Evolutionary conservation across 2,888 invertebrate genomes (phyloP).

Genomic region (Heteromyza rotundicornis): DNA sequence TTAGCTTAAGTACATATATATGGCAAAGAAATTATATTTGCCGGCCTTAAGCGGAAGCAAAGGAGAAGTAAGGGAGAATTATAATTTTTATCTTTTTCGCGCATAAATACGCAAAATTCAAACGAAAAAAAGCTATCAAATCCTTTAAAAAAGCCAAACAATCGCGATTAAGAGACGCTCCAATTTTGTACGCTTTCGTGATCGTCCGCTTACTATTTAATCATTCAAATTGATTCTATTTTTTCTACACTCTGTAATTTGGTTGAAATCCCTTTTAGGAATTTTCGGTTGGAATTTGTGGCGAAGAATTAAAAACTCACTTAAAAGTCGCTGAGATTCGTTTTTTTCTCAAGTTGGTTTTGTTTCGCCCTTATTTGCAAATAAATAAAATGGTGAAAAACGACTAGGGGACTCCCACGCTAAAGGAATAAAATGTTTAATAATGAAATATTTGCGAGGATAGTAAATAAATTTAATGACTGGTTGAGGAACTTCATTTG

Average conservation of each 20-base stretch:
- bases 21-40: not conserved
- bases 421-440: too few relatives aligned
- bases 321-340: conserved; percentile 46
- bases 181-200: not conserved
- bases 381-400: too few relatives aligned
- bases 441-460: too few relatives aligned
- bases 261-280: not conserved
- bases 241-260: conserved; percentile 11
- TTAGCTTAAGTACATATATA: not conserved
- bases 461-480: too few relatives aligned
- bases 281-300: conserved; percentile 1
- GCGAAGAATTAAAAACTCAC: conserved; percentile 28
- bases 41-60: not conserved
- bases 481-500: too few relatives aligned
- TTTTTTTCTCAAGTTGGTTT: too few relatives aligned
- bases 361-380: too few relatives aligned
- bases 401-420: too few relatives aligned
- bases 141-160: too few relatives aligned
- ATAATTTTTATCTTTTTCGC: conserved; percentile 8
- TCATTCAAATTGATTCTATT: conserved; percentile 50
- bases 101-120: conserved; percentile 17
- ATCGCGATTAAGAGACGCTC: not conserved
- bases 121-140: not conserved
- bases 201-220: conserved; percentile 39
- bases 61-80: not conserved